phyloP scores from a whole-genome alignment of 2,888 invertebrate genomes.

The Cephus sareptanus region DNA sequence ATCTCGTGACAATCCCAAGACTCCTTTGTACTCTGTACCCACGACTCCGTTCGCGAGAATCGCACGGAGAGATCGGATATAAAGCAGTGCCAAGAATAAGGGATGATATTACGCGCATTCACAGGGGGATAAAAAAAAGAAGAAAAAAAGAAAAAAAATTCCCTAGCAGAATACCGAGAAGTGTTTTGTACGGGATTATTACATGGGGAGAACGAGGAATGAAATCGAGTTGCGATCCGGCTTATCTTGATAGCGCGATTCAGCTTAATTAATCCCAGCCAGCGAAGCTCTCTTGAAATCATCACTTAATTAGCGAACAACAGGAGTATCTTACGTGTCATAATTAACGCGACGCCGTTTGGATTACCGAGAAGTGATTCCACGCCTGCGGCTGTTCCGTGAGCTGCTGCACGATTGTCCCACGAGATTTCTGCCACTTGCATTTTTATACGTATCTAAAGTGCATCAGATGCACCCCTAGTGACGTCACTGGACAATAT shows the following conservation, averaged over 20 bases:
- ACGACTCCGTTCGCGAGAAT: background rate
- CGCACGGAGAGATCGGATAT: background rate
- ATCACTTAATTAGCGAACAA: slow-evolving; percentile 59
- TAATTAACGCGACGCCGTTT: slow-evolving; percentile 51
- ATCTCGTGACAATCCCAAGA: background rate
- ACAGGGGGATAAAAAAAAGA: slow-evolving; percentile 2
- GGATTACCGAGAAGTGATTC: slow-evolving; percentile 47
- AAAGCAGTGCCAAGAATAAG: background rate
- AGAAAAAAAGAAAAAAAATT: slow-evolving; percentile 19
- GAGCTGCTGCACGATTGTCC: background rate
- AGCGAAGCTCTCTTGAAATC: slow-evolving; percentile 41
- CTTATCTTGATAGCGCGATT: slow-evolving; percentile 44
- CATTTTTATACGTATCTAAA: background rate
- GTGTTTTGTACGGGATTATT: background rate
- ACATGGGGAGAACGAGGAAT: background rate
- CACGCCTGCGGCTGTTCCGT: background rate
- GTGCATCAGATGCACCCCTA: background rate
- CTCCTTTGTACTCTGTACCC: background rate
- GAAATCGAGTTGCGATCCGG: slow-evolving; percentile 32
- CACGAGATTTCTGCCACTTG: background rate
- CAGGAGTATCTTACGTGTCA: slow-evolving; percentile 59
- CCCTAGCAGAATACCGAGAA: slow-evolving; percentile 9
- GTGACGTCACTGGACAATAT: no score
- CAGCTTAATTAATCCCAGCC: slow-evolving; percentile 52
- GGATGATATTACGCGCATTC: slow-evolving; percentile 1